Conservation (phyloP, 2,113 vertebrate genomes). For the Malaclemys terrapin region DNA sequence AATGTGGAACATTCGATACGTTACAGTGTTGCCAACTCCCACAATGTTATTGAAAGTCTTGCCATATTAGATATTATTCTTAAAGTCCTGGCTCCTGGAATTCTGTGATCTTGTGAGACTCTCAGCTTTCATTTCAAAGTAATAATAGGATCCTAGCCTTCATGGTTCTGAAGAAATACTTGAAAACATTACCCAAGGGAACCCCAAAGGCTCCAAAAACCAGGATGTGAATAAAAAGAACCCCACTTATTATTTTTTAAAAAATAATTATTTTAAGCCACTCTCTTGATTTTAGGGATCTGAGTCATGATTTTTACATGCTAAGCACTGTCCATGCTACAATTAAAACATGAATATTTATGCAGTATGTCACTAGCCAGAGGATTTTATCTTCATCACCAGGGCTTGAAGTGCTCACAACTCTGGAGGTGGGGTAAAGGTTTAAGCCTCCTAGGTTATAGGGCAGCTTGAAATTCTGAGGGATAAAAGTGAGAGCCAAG, state of each 20-base stretch:
- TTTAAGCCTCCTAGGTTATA: too few species aligned
- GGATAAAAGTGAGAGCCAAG: too few species aligned
- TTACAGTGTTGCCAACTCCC: background rate
- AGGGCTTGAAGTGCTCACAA: too few species aligned
- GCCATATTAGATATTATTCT: background rate
- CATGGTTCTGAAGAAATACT: background rate
- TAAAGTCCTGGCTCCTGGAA: background rate
- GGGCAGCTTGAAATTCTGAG: too few species aligned
- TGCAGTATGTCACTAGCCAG: too few species aligned
- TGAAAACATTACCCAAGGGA: background rate
- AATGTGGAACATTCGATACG: background rate
- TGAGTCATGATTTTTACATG: too few species aligned
- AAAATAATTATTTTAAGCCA: too few species aligned
- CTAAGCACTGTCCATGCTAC: too few species aligned
- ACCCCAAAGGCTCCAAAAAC: background rate
- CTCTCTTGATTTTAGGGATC: too few species aligned
- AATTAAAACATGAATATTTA: too few species aligned
- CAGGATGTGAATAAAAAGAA: background rate
- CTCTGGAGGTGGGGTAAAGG: too few species aligned
- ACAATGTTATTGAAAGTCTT: background rate
- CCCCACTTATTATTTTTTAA: background rate
- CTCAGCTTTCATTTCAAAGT: background rate
- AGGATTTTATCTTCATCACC: too few species aligned
- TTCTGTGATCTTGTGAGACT: background rate
- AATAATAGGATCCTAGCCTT: background rate